Evolutionary conservation across 2,888 invertebrate species (phyloP), one percentile per base, ranked within the genome.

Genomic region (Nebria brevicollis): DNA sequence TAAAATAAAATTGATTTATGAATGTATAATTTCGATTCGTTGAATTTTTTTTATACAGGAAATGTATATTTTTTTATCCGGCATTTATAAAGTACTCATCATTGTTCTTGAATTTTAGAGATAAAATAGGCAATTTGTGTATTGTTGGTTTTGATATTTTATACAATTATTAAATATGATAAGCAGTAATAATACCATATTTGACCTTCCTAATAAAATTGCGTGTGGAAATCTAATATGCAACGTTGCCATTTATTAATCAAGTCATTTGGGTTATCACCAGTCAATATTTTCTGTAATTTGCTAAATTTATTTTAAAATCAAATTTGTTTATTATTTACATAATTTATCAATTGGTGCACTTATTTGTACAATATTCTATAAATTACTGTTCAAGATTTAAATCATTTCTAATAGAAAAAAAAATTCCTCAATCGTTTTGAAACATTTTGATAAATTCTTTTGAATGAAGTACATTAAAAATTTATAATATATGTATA

Each of bases 1-100:
- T 91, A 74, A 82, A 85, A 87, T 42, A 41, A 42, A 42, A 42
- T 41, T 34, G 3, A 70, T 70, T 20, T 70, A 5, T 66, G 7
- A 66, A 66, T 15, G 4, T 34, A 34, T 34, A 54, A 54, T 54
- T 54, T 54, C 54, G 4, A 54, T 54, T 54, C 8, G 54, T 54
- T 66, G 15, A n/a, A n/a, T 26, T 6, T 6, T 11, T 68, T 68
- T 25, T 6, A 5, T 25, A 68, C 68, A 68, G 20, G 20, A 68
- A 68, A 25, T 68, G n/a, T 68, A 26, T 26, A 68, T 26, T 20
- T 68, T 68, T 66, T 5, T 26, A 25, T 68, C 26, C 6, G 68
- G 13, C n/a, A 68, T 68, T 25, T 25, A 68, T 5, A 68, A 68
- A 68, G n/a, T 68, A 25, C 68, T 68, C 20, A 68, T 25, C 26